These are phyloP conservation scores for Catocala sponsa DNA, from an alignment of 2,888 invertebrate genomes.

Conservation along the genomic window DNA sequence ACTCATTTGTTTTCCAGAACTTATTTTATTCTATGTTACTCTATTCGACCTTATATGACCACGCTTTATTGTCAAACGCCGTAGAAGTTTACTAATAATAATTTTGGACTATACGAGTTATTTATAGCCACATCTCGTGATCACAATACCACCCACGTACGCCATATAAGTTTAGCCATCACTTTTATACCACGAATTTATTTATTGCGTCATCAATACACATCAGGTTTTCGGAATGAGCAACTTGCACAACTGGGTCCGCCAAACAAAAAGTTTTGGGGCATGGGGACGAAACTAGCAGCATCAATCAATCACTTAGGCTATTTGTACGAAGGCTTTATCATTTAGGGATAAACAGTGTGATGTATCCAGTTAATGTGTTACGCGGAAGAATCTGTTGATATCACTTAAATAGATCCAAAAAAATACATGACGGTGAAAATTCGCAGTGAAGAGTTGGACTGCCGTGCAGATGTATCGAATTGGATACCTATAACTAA, in stretches of 20 bases:
- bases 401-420: background rate
- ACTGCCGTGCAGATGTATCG: too few species aligned
- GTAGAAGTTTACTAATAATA: too few species aligned
- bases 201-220: constrained; percentile 43
- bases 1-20: too few species aligned
- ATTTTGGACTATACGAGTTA: too few species aligned
- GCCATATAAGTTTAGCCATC: background rate
- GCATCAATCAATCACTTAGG: constrained; percentile 73
- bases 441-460: background rate
- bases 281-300: constrained; percentile 60
- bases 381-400: background rate
- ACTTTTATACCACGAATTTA: constrained; percentile 12
- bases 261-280: constrained; percentile 74
- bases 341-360: constrained; percentile 18
- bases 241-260: constrained; percentile 54
- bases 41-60: too few species aligned
- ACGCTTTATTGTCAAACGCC: too few species aligned
- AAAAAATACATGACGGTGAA: background rate
- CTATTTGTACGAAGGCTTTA: constrained; percentile 55
- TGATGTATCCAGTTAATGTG: constrained; percentile 16
- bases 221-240: constrained; percentile 34
- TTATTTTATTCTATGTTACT: too few species aligned
- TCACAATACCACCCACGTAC: background rate
- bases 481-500: too few species aligned
- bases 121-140: background rate